Evolutionary conservation across 2,797 vertebrate species (phyloP).

Genomic region (Acanthurus leucopareius): DNA sequence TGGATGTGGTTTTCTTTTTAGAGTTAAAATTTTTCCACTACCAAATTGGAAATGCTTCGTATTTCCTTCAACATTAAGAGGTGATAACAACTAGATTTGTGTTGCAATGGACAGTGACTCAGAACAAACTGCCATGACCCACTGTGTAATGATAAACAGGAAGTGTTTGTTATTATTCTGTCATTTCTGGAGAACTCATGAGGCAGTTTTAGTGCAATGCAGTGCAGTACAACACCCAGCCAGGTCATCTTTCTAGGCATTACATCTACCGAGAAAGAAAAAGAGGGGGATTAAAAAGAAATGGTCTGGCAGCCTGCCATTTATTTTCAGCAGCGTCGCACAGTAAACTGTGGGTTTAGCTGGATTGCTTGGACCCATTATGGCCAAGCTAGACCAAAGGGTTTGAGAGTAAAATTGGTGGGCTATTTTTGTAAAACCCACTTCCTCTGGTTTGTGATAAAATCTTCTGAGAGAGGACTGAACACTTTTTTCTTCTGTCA

Average conservation of each 20-base stretch:
- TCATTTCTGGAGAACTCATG: conserved; percentile 57
- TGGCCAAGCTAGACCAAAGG: conserved; percentile 51
- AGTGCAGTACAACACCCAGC: conserved; percentile 53
- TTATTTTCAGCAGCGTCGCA: conserved; percentile 37
- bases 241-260: conserved; percentile 34
- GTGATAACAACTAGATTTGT: conserved; percentile 35
- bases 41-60: background rate
- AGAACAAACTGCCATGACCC: conserved; percentile 67
- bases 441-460: conserved; percentile 67
- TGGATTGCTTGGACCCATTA: conserved; percentile 34
- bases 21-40: background rate
- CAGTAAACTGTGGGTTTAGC: conserved; percentile 38
- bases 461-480: conserved; percentile 48
- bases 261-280: conserved; percentile 29
- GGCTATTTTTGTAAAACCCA: conserved; percentile 62
- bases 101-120: conserved; percentile 49
- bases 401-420: conserved; percentile 54
- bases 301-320: conserved; percentile 11
- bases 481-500: conserved; percentile 12
- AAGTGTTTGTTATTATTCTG: conserved; percentile 77
- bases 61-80: background rate
- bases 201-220: conserved; percentile 43
- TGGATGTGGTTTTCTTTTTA: background rate
- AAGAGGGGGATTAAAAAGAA: conserved; percentile 1
- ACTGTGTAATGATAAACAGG: conserved; percentile 79